Percentiles rank a stretch among this genome's conserved stretches.
phyloP scores from a whole-genome alignment of 2,888 invertebrate species.

The Drepanosiphum platanoidis region DNA sequence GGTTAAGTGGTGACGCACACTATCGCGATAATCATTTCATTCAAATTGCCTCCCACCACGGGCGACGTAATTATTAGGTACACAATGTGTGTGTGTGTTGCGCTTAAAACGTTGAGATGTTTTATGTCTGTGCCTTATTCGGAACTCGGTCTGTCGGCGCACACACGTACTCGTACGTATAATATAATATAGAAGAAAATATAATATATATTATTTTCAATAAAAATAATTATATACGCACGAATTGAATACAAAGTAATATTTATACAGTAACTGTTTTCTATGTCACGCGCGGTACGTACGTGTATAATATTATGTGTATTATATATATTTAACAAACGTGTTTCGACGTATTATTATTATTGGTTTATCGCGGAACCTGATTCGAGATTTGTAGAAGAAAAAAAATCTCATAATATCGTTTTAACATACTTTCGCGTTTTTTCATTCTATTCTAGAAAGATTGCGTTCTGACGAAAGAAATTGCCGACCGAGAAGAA shows the following conservation, averaged over 20 bases:
- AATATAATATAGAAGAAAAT: background rate
- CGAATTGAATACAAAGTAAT: background rate
- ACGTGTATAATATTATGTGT: background rate
- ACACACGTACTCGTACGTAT: too few species aligned
- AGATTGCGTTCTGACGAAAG: background rate
- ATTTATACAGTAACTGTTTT: background rate
- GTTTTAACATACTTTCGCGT: background rate
- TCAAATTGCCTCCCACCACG: too few species aligned
- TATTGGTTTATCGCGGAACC: background rate
- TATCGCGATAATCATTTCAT: too few species aligned
- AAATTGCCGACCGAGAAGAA: too few species aligned
- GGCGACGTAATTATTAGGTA: too few species aligned
- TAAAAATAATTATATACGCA: background rate
- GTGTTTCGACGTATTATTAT: background rate
- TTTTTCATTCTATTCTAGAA: background rate
- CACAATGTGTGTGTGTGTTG: too few species aligned
- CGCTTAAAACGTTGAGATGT: background rate
- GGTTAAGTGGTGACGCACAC: conserved; percentile 18
- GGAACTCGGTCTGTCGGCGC: background rate
- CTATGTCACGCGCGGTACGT: background rate
- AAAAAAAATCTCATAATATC: background rate
- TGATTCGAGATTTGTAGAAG: background rate
- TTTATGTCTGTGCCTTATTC: background rate
- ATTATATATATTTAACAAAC: too few species aligned
- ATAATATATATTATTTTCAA: background rate